A percentile compares a stretch with the other conserved stretches of the same genome.
These are phyloP conservation scores for Mormyrops attenuatus DNA, from an alignment of 2,797 vertebrate species.

Conservation along the genomic window DNA sequence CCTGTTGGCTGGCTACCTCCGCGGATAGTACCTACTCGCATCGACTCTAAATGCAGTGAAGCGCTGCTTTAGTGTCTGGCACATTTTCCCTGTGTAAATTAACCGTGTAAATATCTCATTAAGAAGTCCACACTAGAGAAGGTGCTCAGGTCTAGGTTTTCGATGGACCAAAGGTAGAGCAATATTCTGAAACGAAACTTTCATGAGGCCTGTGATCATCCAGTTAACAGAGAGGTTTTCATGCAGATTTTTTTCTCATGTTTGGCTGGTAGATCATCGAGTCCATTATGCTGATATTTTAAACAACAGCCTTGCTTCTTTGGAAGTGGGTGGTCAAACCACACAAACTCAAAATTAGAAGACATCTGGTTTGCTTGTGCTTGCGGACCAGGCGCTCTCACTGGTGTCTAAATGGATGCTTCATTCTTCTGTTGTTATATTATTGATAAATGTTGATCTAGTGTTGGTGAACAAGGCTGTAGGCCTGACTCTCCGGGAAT, in stretches of 20 bases:
- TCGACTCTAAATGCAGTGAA: slow-evolving; percentile 26
- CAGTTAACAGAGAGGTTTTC: neutral
- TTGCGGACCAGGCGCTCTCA: neutral
- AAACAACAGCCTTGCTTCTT: neutral
- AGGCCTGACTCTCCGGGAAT: slow-evolving; percentile 31
- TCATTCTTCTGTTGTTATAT: neutral
- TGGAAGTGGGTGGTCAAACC: neutral
- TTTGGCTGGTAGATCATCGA: neutral
- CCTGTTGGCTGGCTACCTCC: neutral
- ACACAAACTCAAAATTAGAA: neutral
- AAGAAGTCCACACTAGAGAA: slow-evolving; percentile 26
- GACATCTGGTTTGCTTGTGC: neutral
- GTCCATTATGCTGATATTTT: neutral
- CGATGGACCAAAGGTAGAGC: neutral
- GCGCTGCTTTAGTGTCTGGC: slow-evolving; percentile 31
- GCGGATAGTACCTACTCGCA: neutral
- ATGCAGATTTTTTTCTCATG: neutral
- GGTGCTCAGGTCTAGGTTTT: neutral
- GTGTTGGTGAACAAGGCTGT: neutral
- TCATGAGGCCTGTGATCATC: neutral
- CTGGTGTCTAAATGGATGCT: neutral
- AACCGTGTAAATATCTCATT: slow-evolving; percentile 40
- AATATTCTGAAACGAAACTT: neutral
- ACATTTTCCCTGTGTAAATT: slow-evolving; percentile 36
- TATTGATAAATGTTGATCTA: neutral